Base-by-base conservation (phyloP, 2,113 vertebrate species). In the Pleuronectes platessa region DNA sequence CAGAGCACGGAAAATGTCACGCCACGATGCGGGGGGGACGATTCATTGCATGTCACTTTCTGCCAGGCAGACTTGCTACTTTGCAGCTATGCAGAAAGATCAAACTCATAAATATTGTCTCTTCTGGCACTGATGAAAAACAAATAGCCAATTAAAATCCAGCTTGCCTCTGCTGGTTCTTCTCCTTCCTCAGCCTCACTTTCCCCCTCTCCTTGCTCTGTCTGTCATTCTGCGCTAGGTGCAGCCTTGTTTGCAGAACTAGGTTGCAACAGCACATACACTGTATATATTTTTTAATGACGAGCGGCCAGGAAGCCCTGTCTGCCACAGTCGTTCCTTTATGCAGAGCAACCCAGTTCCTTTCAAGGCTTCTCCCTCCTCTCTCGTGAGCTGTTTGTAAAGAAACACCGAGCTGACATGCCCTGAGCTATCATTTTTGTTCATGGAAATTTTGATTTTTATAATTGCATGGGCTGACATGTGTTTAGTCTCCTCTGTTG, bases 141-240 rank as follows among this genome's bases (percentile, higher is more conserved):
- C 91, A 94, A 93, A 94, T 90, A 92, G 90, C 89, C 93, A 94
- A 93, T 95, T 94, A 93, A 93, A 94, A 87, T 77, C 77, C 63
- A 84, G 61, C 73, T 76, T 72, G 74, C 71, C 62, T 35, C 55
- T 27, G 68, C 76, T 64, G 56, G 21, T 71, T 75, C 45, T 40
- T 67, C 59, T 64, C 35, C 26, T 54, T 64, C 69, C 18, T 42
- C 80, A 63, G 58, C 69, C 18, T 42, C 80, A 61, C 60, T 81
- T 61, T 79, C 55, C 51, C 17, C 14, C 37, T 74, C 54, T 80
- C 76, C 71, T 76, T 79, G 51, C 64, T 87, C 35, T 71, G 21
- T 71, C 78, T 84, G 85, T 85, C 84, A 84, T 61, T 68, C 72
- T 40, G 58, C 20, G 5, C 55, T 65, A 55, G 40, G 60, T 82